A percentile compares a stretch with the other conserved stretches of the same genome.
These are phyloP conservation scores for Sciurus carolinensis DNA, from an alignment of 2,797 vertebrate genomes.

Conservation along the genomic window DNA sequence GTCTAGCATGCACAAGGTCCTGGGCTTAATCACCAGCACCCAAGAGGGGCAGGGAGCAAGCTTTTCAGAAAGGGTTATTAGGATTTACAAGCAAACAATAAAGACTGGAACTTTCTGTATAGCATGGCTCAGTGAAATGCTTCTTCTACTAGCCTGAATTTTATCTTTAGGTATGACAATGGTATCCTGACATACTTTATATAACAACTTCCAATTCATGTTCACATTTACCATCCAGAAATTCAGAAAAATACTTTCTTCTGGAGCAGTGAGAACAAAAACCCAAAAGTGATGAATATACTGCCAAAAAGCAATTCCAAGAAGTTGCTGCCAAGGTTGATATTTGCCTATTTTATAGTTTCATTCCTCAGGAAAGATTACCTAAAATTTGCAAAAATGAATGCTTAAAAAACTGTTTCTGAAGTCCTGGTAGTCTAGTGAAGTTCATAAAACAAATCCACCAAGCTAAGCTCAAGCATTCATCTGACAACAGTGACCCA, in stretches of 20 bases:
- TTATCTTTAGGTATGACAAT: not conserved
- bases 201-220: slow-evolving; percentile 40
- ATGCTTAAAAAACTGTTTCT: slow-evolving; percentile 13
- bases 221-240: slow-evolving; percentile 40
- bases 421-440: not conserved
- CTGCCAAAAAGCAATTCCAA: slow-evolving; percentile 39
- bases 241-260: slow-evolving; percentile 47
- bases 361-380: slow-evolving; percentile 12
- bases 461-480: not conserved
- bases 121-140: not conserved
- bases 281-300: not conserved
- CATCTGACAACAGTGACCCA: not conserved
- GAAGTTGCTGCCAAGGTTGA: slow-evolving; percentile 9
- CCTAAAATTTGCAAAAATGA: not conserved
- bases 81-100: not conserved
- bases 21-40: too few species aligned
- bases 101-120: not conserved
- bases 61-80: not conserved
- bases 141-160: not conserved
- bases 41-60: not conserved
- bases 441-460: slow-evolving; percentile 52
- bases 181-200: not conserved
- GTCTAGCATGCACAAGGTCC: too few species aligned
- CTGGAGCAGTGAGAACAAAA: slow-evolving; percentile 50
- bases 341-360: slow-evolving; percentile 37